Evolutionary conservation across 1,140 invertebrate genomes (phyloP).

Genomic region (Ips nitidus): DNA sequence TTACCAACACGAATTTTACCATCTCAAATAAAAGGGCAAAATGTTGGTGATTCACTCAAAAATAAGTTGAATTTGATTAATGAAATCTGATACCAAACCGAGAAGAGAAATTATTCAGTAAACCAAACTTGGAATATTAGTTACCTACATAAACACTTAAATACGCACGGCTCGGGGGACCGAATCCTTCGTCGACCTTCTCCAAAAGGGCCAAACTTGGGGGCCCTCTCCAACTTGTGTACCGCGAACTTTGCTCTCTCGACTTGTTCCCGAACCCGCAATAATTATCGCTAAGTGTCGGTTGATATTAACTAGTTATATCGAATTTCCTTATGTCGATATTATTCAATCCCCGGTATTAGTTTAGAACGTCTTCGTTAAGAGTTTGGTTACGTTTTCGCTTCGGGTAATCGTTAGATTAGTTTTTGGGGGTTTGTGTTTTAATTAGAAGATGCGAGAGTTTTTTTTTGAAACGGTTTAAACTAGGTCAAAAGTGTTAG

Average conservation of each 20-base stretch:
- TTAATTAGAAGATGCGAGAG: too few relatives aligned
- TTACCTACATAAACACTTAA: conserved; percentile 18
- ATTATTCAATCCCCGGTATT: conserved; percentile 20
- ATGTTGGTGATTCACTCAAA: too few relatives aligned
- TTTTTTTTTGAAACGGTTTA: too few relatives aligned
- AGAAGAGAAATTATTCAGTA: neutral
- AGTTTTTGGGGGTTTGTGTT: too few relatives aligned
- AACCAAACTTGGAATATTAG: conserved; percentile 5
- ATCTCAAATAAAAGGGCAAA: too few relatives aligned
- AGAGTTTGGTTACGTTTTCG: conserved; percentile 2
- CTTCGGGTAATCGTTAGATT: too few relatives aligned
- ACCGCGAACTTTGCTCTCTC: conserved; percentile 16
- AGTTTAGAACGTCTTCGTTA: conserved; percentile 21
- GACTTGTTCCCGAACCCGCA: conserved; percentile 18
- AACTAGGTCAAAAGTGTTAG: too few relatives aligned
- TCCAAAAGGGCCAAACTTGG: conserved; percentile 13
- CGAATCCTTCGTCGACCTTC: conserved; percentile 9
- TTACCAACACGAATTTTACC: too few relatives aligned
- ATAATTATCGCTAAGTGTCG: conserved; percentile 29
- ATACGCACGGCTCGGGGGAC: conserved; percentile 8
- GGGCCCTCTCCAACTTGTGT: conserved; percentile 4
- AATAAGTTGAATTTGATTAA: too few relatives aligned
- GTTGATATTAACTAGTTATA: conserved; percentile 28
- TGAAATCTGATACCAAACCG: too few relatives aligned
- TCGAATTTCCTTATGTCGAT: conserved; percentile 24